Base-by-base conservation (phyloP, 2,797 vertebrate species). In the Sebastes glaucus region DNA sequence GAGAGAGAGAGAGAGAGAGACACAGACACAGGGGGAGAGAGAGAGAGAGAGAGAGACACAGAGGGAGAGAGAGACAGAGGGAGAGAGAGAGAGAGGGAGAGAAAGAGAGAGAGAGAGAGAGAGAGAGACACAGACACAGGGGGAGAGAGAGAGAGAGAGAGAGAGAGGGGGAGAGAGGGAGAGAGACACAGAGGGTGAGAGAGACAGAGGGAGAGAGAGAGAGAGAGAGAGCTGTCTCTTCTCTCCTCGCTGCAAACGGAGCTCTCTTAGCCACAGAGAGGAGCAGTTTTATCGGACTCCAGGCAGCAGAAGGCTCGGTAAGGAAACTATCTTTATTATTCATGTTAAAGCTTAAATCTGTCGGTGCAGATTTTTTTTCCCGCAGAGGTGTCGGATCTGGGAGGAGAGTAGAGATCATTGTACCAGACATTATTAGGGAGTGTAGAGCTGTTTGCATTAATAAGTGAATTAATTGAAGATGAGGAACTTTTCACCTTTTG, bases 291-390 rank as follows among this genome's bases (percentile, higher is more conserved):
- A 23, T 53, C 49, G 55, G 80, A 82, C 75, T 20, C 61, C 46
- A 49, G 35, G 35, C 35, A 22, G 28, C 71, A 38, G 38, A 23
- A 25, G 67, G 62, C 27, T 78, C 60, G 88, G 89, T 88, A 82
- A 89, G 83, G 20, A 81, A 42, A 60, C 28, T 22, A 7, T 18
- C 14, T 46, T 38, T 68, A n/a, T 9, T 1, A 35, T 11, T 11
- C 4, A 7, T 59, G 28, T 73, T 46, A 13, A 61, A 3, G 7
- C 9, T 13, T 2, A 16, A 11, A 78, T 7, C 7, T 11, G 22
- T 13, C 16, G 4, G 9, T 46, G 13, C 61, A 71, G 32, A 52
- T 74, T 42, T 27, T 9, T 74, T 42, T 27, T 9, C 49, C 25
- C 20, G 11, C n/a, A 30, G 11, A 60, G 6, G 33, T 35, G 10